These are phyloP conservation scores for pig (Sus scrofa) DNA, from an alignment of 2,113 vertebrate genomes.

Conservation along the genomic window DNA sequence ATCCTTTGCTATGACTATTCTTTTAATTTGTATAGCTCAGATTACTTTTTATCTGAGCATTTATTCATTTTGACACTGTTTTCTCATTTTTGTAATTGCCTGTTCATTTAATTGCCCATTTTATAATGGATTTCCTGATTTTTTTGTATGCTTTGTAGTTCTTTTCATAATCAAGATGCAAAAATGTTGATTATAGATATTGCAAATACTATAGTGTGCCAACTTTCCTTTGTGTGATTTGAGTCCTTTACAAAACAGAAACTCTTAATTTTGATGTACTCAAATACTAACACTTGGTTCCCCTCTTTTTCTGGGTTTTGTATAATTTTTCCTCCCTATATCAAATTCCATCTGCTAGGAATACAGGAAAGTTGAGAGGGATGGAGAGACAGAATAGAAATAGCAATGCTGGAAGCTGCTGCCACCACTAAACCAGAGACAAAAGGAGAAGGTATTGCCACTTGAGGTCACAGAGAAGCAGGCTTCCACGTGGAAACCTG, in stretches of 20 bases:
- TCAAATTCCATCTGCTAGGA: neutral
- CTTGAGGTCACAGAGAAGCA: neutral
- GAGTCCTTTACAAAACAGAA: neutral
- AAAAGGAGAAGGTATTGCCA: neutral
- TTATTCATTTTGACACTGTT: neutral
- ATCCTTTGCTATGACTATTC: neutral
- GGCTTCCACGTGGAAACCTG: neutral
- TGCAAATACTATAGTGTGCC: neutral
- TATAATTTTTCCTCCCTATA: neutral
- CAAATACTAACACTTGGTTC: neutral
- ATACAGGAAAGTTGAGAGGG: neutral
- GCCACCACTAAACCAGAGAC: neutral
- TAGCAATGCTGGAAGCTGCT: neutral
- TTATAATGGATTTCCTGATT: neutral
- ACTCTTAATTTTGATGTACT: neutral
- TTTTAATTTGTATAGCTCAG: neutral
- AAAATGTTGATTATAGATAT: neutral
- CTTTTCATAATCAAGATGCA: neutral
- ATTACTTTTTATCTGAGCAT: neutral
- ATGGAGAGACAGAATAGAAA: neutral
- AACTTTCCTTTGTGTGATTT: neutral
- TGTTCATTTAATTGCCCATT: neutral
- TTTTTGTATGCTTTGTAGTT: neutral
- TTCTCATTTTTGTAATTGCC: neutral
- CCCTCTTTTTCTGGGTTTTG: neutral